A percentile compares a stretch with the other conserved stretches of the same genome.
Conservation (phyloP, 1,140 invertebrate genomes). For the Gonioctena quinquepunctata region DNA sequence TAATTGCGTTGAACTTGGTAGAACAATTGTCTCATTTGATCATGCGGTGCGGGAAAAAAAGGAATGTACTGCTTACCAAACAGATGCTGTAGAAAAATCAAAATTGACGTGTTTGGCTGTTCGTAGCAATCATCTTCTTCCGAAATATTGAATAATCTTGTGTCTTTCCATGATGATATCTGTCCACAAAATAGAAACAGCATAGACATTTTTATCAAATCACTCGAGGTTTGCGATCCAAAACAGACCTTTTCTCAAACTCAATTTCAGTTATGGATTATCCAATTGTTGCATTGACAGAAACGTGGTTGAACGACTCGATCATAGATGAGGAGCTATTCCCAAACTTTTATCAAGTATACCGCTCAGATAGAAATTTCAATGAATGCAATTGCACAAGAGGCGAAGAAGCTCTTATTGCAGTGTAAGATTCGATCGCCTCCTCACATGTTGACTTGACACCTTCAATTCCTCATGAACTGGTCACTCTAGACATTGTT, state of each 20-base stretch:
- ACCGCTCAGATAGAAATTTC: not conserved
- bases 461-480: not conserved
- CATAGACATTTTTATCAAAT: not conserved
- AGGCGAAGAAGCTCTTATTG: slow-evolving; percentile 4
- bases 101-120: too few species aligned
- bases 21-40: not conserved
- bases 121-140: too few species aligned
- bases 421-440: not conserved
- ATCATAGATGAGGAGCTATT: not conserved
- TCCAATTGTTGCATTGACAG: not conserved
- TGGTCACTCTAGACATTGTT: too few species aligned
- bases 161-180: not conserved
- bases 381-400: not conserved
- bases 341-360: not conserved
- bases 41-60: slow-evolving; percentile 4
- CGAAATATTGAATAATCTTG: not conserved
- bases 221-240: not conserved
- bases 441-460: not conserved
- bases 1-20: not conserved
- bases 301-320: not conserved
- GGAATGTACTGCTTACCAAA: not conserved
- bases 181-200: not conserved
- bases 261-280: not conserved
- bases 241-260: not conserved
- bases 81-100: not conserved